These are phyloP conservation scores for Pangasianodon gigas DNA, from an alignment of 2,113 vertebrate species.

Conservation along the genomic window DNA sequence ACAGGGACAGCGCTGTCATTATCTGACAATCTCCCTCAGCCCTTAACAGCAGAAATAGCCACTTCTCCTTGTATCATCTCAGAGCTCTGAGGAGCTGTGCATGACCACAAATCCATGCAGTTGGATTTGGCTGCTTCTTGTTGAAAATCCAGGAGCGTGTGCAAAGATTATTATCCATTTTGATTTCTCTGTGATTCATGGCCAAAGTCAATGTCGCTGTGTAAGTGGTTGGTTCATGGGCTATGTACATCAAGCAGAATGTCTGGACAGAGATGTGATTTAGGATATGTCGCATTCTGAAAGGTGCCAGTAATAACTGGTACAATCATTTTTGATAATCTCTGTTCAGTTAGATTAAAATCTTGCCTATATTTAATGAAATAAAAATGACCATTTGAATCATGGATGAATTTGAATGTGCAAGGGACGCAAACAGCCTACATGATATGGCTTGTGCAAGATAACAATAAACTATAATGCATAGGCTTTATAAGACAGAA, in stretches of 20 bases:
- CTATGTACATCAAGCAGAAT: conserved; percentile 2
- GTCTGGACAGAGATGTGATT: conserved; percentile 28
- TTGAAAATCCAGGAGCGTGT: conserved; percentile 68
- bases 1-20: conserved; percentile 67
- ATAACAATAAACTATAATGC: conserved; percentile 74
- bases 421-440: conserved; percentile 64
- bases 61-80: conserved; percentile 68
- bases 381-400: conserved; percentile 74
- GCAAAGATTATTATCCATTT: conserved; percentile 68
- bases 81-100: conserved; percentile 61
- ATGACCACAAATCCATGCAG: conserved; percentile 72
- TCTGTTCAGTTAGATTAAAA: conserved; percentile 73
- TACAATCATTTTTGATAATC: conserved; percentile 64
- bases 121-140: conserved; percentile 69
- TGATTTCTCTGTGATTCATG: conserved; percentile 66
- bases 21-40: conserved; percentile 68
- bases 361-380: conserved; percentile 72
- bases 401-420: conserved; percentile 63
- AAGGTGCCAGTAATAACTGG: conserved; percentile 63
- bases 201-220: conserved; percentile 66
- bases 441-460: conserved; percentile 63
- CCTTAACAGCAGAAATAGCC: conserved; percentile 60
- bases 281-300: background rate
- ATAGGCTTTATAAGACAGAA: conserved; percentile 67
- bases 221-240: conserved; percentile 29